Percentiles rank a stretch among this genome's conserved stretches.
Conservation (phyloP, 2,888 invertebrate species). For the Catocala fraxini region DNA sequence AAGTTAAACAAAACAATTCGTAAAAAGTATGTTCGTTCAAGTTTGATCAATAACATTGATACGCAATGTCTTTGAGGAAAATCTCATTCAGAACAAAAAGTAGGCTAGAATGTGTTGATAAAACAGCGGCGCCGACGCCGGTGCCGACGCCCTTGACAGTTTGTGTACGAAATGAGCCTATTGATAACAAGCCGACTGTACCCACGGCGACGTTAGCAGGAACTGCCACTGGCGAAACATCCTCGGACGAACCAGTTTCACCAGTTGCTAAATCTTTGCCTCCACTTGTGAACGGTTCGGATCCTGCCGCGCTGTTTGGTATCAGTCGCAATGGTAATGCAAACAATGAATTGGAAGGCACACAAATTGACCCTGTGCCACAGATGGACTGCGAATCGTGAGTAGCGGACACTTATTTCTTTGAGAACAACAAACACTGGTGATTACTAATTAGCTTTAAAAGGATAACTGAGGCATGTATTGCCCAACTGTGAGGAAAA, state of each 20-base stretch:
- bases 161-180: slow-evolving; percentile 39
- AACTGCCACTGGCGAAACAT: slow-evolving; percentile 50
- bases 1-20: not conserved
- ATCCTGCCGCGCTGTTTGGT: not conserved
- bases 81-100: slow-evolving; percentile 54
- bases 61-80: slow-evolving; percentile 58
- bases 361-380: slow-evolving; percentile 47
- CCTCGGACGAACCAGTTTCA: slow-evolving; percentile 38
- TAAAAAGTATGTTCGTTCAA: slow-evolving; percentile 8
- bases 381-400: slow-evolving; percentile 51
- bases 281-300: slow-evolving; percentile 33
- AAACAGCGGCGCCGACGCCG: slow-evolving; percentile 16
- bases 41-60: slow-evolving; percentile 13
- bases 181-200: slow-evolving; percentile 17
- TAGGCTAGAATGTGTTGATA: slow-evolving; percentile 44
- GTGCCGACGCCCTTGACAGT: slow-evolving; percentile 18
- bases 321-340: slow-evolving; percentile 39
- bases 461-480: no score
- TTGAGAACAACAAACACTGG: no score
- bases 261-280: slow-evolving; percentile 51
- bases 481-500: no score
- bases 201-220: slow-evolving; percentile 12
- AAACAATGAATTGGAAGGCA: slow-evolving; percentile 40
- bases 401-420: slow-evolving; percentile 29
- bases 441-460: no score